Evolutionary conservation across 2,797 vertebrate species (phyloP).

Genomic region (Microtus californicus): DNA sequence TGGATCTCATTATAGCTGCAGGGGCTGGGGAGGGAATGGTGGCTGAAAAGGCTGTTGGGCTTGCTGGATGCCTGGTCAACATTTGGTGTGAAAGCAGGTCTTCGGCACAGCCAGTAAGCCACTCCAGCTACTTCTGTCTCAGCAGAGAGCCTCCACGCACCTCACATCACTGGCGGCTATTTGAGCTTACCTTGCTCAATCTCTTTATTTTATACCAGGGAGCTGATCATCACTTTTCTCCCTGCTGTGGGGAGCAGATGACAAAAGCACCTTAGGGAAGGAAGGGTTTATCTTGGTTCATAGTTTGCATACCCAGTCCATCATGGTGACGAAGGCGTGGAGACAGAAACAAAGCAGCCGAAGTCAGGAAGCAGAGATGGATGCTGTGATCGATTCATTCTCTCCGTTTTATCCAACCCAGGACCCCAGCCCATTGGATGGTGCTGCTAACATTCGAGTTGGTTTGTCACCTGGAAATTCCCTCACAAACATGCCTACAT

Average conservation of each 20-base stretch:
- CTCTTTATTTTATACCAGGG: slow-evolving; percentile 34
- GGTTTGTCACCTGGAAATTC: not conserved
- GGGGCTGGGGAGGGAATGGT: not conserved
- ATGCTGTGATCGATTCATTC: not conserved
- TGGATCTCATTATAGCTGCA: slow-evolving; percentile 78
- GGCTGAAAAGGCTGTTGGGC: slow-evolving; percentile 8
- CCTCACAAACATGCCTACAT: not conserved
- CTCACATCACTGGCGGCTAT: not conserved
- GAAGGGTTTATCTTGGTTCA: not conserved
- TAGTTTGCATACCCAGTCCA: not conserved
- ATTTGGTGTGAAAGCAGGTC: slow-evolving; percentile 57
- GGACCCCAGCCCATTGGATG: not conserved
- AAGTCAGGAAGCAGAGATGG: not conserved
- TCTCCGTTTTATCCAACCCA: not conserved
- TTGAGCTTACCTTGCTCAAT: not conserved
- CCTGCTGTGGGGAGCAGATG: not conserved
- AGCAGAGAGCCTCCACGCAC: not conserved
- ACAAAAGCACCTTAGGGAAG: not conserved
- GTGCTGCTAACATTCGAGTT: too few relatives aligned
- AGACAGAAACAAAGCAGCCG: not conserved
- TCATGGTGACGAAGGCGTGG: not conserved
- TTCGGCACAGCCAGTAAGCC: not conserved
- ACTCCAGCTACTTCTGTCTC: not conserved
- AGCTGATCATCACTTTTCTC: not conserved
- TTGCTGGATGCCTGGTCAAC: slow-evolving; percentile 37